Evolutionary conservation across 2,113 vertebrate genomes (phyloP), one percentile per base, ranked within the genome.

Genomic region (Leptobrachium leishanense): DNA sequence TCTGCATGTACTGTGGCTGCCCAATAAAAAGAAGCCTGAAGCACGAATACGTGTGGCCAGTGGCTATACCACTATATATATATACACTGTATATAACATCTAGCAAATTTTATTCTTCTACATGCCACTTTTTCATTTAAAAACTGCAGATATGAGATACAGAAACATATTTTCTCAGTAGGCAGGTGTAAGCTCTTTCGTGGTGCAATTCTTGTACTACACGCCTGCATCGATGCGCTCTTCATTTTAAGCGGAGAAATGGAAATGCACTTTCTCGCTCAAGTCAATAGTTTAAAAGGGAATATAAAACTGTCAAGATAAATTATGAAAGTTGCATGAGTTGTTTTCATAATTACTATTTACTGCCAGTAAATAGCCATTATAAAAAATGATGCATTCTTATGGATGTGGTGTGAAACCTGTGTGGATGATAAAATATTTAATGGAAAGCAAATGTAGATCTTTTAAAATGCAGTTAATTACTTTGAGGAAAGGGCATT

Each of bases 351-450:
- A 80, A 80, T 80, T 72, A 63, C 78, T 74, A 68, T 80, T 68
- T 80, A 68, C 64, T 80, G 71, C 71, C 71, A 12, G 78, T 72
- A 80, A 80, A 74, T 74, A 80, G 41, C 78, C 78, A 80, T 80
- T 68, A 74, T 74, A 63, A 41, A 12, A 53, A 41, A n/a, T n/a
- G 31, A 43, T 59, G 64, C 31, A 50, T 62, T 68, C 78, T 74
- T 74, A 74, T 74, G 74, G 71, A 74, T 62, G 78, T 74, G 78
- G 72, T 55, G 69, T 54, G 46, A 72, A 72, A 72, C 31, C 3
- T 40, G 68, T n/a, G 50, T 57, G 64, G 71, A 40, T 74, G 72
- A 80, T 80, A 72, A 80, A 80, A 80, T 80, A 80, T 80, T 80
- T 80, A 80, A 43, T 42, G 31, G 55, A 68, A 68, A 72, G 42